These are phyloP conservation scores for Caenorhabditis virilis DNA, from an alignment of 2,888 invertebrate species.

Conservation along the genomic window DNA sequence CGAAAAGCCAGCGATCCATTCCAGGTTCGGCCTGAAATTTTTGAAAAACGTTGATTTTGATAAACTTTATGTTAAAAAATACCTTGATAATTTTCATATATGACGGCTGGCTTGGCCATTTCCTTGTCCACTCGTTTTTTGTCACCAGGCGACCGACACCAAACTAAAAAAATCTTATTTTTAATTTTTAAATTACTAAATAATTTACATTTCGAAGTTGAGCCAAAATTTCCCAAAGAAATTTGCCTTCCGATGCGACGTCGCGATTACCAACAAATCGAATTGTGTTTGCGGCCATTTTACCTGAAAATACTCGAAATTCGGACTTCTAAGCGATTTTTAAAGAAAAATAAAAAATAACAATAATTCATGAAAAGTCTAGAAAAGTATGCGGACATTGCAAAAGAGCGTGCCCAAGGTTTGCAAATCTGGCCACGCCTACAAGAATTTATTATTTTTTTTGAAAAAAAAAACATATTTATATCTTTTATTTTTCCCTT, in stretches of 20 bases:
- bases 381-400: constrained; percentile 1
- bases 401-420: not conserved
- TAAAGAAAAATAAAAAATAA: constrained; percentile 1
- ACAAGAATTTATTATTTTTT: not conserved
- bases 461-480: not conserved
- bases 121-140: constrained; percentile 67
- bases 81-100: constrained; percentile 64
- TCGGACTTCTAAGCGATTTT: too few species aligned
- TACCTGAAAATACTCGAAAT: not conserved
- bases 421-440: not conserved
- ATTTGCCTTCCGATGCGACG: constrained; percentile 64
- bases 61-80: constrained; percentile 4
- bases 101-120: constrained; percentile 66
- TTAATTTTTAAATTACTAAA: not conserved
- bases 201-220: constrained; percentile 51
- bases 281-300: constrained; percentile 41
- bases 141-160: constrained; percentile 66
- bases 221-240: constrained; percentile 66
- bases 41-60: too few species aligned
- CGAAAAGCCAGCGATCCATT: constrained; percentile 65
- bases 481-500: not conserved
- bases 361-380: not conserved
- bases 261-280: constrained; percentile 66
- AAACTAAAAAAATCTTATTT: constrained; percentile 37
- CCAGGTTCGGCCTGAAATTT: constrained; percentile 63